These are phyloP conservation scores for Eucriotettix oculatus DNA, from an alignment of 2,888 invertebrate genomes.

Conservation along the genomic window DNA sequence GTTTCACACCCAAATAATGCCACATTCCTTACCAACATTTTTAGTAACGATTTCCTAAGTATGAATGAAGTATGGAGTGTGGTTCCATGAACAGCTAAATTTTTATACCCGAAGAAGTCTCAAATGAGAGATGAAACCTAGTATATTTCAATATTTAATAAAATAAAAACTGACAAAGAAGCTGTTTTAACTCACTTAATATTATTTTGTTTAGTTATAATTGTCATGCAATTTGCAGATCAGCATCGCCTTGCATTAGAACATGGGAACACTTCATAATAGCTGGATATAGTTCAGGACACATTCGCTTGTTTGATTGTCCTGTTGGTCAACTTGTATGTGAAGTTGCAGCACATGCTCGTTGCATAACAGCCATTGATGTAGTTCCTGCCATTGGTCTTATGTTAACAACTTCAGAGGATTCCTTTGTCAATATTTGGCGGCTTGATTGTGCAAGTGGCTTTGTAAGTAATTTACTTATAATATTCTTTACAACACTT, in stretches of 20 bases:
- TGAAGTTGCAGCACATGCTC: constrained; percentile 20
- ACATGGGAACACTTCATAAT: not conserved
- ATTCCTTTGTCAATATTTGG: not conserved
- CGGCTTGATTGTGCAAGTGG: not conserved
- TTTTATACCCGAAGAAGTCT: no score
- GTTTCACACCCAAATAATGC: no score
- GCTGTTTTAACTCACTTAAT: no score
- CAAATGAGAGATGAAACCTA: no score
- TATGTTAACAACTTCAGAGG: constrained; percentile 13
- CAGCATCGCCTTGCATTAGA: not conserved
- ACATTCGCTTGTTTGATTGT: not conserved
- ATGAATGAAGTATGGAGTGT: no score
- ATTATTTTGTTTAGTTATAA: no score
- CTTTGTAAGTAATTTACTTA: not conserved
- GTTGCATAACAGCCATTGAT: constrained; percentile 19
- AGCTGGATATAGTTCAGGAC: not conserved
- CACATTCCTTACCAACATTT: no score
- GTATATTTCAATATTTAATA: no score
- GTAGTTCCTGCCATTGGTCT: constrained; percentile 16
- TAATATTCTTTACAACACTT: no score
- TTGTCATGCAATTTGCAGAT: not conserved
- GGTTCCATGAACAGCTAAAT: no score
- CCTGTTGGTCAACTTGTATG: not conserved
- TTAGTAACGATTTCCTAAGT: no score
- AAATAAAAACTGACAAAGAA: no score